Percentiles rank a stretch among this genome's conserved stretches.
These are phyloP conservation scores for cat (Felis catus) DNA, from an alignment of 2,113 vertebrate genomes.

Conservation along the genomic window F.catus_Fca126_mat1.0 CM031414.1:55993001-55993500, in stretches of 20 bases:
- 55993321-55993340: not conserved
- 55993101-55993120: not conserved
- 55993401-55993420: not conserved
- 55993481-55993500: not conserved
- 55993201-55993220: not conserved
- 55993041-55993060: constrained; percentile 41
- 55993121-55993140: constrained; percentile 44
- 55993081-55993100: constrained; percentile 24
- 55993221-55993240: not conserved
- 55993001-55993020: constrained; percentile 54
- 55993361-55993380: not conserved
- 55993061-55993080: not conserved
- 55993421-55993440: not conserved
- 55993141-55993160: not conserved
- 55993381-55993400: not conserved
- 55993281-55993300: not conserved
- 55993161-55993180: not conserved
- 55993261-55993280: not conserved
- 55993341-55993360: constrained; percentile 10
- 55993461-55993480: not conserved
- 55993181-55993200: not conserved
- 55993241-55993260: not conserved
- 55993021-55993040: not conserved
- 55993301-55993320: not conserved
- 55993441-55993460: not conserved